Base-by-base conservation (phyloP, 2,113 vertebrate genomes). In the Spilogale gracilis region DNA sequence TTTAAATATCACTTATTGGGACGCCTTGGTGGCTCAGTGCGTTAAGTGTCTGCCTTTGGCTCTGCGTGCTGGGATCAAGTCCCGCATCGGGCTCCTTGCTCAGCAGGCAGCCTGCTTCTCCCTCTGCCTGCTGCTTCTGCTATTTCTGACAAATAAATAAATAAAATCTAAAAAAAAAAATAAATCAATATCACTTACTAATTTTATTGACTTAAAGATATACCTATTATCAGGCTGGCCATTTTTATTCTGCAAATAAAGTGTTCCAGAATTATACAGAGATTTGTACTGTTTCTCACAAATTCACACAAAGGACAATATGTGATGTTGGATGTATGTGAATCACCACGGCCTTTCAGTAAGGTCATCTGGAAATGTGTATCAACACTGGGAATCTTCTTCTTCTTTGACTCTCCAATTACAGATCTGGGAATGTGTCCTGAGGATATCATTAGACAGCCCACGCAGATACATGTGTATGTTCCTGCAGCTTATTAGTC, bases 231-330 rank as follows among this genome's bases (percentile, higher is more conserved):
- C 84, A 27, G 11, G 6, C 43, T 38, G 12, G 3, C 61, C 43
- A 63, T n/a, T 85, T 76, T 52, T 65, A 48, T 82, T 86, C 73
- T 86, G 60, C 60, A 95, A 92, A 81, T 54, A 73, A 94, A 96
- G 82, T 43, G 21, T 58, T 76, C 83, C 27, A 38, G 71, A 87
- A 73, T 50, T 50, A 6, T 65, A 89, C 63, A 58, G 43, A 74
- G 38, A 74, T 23, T 45, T 21, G 86, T 32, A 43, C 2, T 13
- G 5, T 21, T 69, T 80, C 45, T 86, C 48, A 80, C 32, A 84
- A 43, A 91, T 89, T 67, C 56, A 93, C 76, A 71, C 12, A 50
- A 89, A 88, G 45, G 83, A 45, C 30, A 81, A 63, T 58, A 80
- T 58, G 9, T 6, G 56, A 78, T 23, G 17, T 16, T 32, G 23